phyloP scores from a whole-genome alignment of 2,888 invertebrate species.

The Deilephila elpenor region DNA sequence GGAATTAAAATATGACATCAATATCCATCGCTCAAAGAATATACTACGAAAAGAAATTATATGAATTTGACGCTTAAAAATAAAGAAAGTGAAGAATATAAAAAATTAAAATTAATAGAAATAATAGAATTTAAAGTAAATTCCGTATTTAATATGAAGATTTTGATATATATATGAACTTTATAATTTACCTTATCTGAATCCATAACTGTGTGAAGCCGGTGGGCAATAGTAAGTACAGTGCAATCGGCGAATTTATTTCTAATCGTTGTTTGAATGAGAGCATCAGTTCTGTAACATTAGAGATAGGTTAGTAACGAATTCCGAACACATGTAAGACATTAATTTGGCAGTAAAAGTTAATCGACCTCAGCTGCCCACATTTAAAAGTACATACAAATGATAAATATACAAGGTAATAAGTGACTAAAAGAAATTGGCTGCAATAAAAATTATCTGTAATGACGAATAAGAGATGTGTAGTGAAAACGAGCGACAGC shows the following conservation, averaged over 20 bases:
- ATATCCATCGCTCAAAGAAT: background rate
- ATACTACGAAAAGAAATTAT: background rate
- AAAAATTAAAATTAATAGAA: too few relatives aligned
- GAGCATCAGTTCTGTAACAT: slow-evolving; percentile 87
- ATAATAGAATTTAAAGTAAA: background rate
- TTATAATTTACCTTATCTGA: slow-evolving; percentile 86
- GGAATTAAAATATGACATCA: too few relatives aligned
- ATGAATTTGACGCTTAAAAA: background rate
- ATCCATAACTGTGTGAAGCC: slow-evolving; percentile 95
- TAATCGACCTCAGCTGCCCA: too few relatives aligned
- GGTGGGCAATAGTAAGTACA: slow-evolving; percentile 93
- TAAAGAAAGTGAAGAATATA: background rate
- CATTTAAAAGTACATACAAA: too few relatives aligned
- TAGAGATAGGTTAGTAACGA: background rate
- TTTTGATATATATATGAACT: too few relatives aligned
- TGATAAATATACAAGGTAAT: too few relatives aligned
- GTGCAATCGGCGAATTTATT: slow-evolving; percentile 91
- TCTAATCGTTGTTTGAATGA: slow-evolving; percentile 92
- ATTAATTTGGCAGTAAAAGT: too few relatives aligned
- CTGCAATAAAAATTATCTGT: too few relatives aligned
- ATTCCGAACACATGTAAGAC: background rate
- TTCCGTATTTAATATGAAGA: too few relatives aligned
- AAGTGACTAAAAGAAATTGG: too few relatives aligned
- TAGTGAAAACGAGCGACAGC: too few relatives aligned
- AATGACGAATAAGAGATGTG: too few relatives aligned